Evolutionary conservation across 2,888 invertebrate species (phyloP).

Genomic region (Zaprionus bogoriensis): DNA sequence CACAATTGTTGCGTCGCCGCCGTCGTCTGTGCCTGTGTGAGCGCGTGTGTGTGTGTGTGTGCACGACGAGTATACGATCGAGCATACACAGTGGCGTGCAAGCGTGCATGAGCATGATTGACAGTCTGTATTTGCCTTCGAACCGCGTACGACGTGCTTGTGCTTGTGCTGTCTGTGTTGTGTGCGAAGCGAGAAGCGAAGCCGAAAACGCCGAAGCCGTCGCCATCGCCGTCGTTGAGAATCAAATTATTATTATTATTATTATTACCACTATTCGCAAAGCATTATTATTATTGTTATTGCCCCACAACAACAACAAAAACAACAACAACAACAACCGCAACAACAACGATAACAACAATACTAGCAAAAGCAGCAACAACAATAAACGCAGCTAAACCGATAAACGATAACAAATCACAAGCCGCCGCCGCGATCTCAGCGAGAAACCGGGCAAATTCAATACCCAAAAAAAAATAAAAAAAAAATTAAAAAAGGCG

Average conservation of each 20-base stretch:
- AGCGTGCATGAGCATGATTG: slow-evolving; percentile 61
- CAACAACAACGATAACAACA: slow-evolving; percentile 28
- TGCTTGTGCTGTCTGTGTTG: slow-evolving; percentile 76
- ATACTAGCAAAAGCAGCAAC: slow-evolving; percentile 21
- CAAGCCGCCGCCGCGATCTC: slow-evolving; percentile 53
- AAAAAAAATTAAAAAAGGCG: not conserved
- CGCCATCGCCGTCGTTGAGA: slow-evolving; percentile 58
- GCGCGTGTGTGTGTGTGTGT: slow-evolving; percentile 46
- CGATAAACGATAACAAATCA: too few relatives aligned
- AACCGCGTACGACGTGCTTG: slow-evolving; percentile 83
- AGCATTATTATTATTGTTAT: slow-evolving; percentile 44
- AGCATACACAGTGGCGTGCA: slow-evolving; percentile 52
- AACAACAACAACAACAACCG: too few relatives aligned
- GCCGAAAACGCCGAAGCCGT: slow-evolving; percentile 66
- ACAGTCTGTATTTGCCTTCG: slow-evolving; percentile 84
- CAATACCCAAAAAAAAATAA: not conserved
- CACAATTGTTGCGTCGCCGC: slow-evolving; percentile 80
- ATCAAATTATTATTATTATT: slow-evolving; percentile 45
- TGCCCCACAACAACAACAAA: too few relatives aligned
- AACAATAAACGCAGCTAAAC: slow-evolving; percentile 13
- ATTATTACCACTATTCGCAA: slow-evolving; percentile 32
- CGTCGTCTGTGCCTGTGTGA: slow-evolving; percentile 34
- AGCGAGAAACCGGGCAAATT: too few relatives aligned
- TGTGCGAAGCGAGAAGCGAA: slow-evolving; percentile 70
- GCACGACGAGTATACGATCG: slow-evolving; percentile 57